These are phyloP conservation scores for Pimephales promelas DNA, from an alignment of 2,113 vertebrate species.

Conservation along the genomic window DNA sequence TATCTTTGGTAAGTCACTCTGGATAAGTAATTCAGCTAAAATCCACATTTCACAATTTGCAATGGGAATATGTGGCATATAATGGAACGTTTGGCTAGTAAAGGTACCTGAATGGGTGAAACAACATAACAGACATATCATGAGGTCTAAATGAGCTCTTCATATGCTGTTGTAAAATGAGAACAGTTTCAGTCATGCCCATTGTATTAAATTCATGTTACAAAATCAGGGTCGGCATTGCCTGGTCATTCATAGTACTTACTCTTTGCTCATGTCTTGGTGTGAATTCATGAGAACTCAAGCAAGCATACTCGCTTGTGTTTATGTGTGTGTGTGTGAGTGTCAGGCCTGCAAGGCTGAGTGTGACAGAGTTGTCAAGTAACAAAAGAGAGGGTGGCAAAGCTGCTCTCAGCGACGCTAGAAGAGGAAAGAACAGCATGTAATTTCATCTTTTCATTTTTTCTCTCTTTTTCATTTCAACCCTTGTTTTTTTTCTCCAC, in stretches of 20 bases:
- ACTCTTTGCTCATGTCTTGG: background rate
- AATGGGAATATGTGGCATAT: background rate
- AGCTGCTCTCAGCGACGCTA: slow-evolving; percentile 49
- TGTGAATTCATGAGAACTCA: slow-evolving; percentile 41
- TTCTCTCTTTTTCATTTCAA: slow-evolving; percentile 47
- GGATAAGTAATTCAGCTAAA: no score
- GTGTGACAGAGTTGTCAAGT: slow-evolving; percentile 57
- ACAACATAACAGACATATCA: slow-evolving; percentile 8
- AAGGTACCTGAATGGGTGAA: background rate
- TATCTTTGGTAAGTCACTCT: no score
- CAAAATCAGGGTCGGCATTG: background rate
- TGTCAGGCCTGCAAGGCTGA: slow-evolving; percentile 30
- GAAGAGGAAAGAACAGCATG: slow-evolving; percentile 54
- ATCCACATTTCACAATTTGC: background rate
- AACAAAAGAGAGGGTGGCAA: slow-evolving; percentile 56
- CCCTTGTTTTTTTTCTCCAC: slow-evolving; percentile 41
- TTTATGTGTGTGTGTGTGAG: slow-evolving; percentile 32
- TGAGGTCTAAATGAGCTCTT: slow-evolving; percentile 1
- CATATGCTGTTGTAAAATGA: background rate
- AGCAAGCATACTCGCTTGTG: background rate
- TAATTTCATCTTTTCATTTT: slow-evolving; percentile 53
- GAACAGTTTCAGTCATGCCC: slow-evolving; percentile 17
- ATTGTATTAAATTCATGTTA: slow-evolving; percentile 30
- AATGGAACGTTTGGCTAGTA: background rate
- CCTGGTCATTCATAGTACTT: slow-evolving; percentile 17